phyloP scores from a whole-genome alignment of 2,113 vertebrate genomes.

The Oxyruncus cristatus region DNA sequence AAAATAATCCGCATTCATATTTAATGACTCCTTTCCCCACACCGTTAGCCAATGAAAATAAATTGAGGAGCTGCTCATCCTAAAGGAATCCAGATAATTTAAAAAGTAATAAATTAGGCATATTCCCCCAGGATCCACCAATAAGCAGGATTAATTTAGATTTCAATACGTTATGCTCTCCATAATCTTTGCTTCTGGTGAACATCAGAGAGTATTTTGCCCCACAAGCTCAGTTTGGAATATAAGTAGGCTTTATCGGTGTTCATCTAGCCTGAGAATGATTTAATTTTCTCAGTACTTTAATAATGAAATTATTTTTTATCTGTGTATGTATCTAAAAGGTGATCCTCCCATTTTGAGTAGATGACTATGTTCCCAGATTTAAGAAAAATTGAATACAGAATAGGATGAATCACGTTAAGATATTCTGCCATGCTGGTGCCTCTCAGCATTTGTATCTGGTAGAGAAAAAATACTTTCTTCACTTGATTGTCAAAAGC shows the following conservation, averaged over 20 bases:
- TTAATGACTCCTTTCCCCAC: neutral
- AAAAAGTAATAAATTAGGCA: slow-evolving; percentile 54
- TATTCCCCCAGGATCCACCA: slow-evolving; percentile 32
- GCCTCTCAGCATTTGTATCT: neutral
- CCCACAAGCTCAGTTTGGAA: slow-evolving; percentile 3
- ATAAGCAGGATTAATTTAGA: slow-evolving; percentile 61
- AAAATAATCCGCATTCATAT: neutral
- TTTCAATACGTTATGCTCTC: slow-evolving; percentile 34
- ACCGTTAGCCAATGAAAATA: neutral
- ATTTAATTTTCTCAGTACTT: slow-evolving; percentile 49
- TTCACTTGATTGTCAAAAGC: neutral
- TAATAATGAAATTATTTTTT: slow-evolving; percentile 39
- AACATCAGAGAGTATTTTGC: slow-evolving; percentile 33
- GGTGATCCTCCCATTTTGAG: slow-evolving; percentile 21
- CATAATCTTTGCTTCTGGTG: slow-evolving; percentile 48
- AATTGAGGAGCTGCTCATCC: neutral
- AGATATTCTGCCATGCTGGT: neutral
- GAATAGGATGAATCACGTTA: neutral
- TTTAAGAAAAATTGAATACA: neutral
- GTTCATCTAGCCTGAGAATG: slow-evolving; percentile 41
- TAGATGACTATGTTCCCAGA: neutral
- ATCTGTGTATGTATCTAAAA: slow-evolving; percentile 55
- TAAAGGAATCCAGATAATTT: slow-evolving; percentile 41
- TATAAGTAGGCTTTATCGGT: slow-evolving; percentile 31
- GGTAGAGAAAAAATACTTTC: neutral